These are phyloP conservation scores for Acrocyrtus sp. DNA, from an alignment of 2,888 invertebrate genomes.

Conservation along the genomic window DNA sequence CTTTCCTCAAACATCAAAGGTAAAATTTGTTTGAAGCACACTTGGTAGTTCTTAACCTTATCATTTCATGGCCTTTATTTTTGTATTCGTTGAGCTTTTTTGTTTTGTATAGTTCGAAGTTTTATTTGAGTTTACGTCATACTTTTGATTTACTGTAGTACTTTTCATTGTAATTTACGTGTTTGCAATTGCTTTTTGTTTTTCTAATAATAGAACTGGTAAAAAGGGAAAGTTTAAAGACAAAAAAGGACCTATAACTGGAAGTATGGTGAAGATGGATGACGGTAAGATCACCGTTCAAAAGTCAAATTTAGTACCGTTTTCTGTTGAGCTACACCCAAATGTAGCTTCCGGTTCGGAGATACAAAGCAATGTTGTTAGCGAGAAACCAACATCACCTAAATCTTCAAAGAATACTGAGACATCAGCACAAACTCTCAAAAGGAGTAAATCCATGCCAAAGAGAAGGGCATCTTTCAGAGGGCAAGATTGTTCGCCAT, in stretches of 20 bases:
- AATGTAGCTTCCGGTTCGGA: conserved; percentile 27
- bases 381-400: conserved; percentile 4
- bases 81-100: too few species aligned
- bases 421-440: conserved; percentile 39
- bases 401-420: conserved; percentile 23
- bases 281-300: conserved; percentile 12
- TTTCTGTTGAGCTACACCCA: conserved; percentile 28
- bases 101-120: too few species aligned
- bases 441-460: conserved; percentile 62
- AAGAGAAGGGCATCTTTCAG: conserved; percentile 58
- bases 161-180: conserved; percentile 37
- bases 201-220: conserved; percentile 53
- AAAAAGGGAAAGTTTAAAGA: conserved; percentile 54
- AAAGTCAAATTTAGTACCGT: conserved; percentile 37
- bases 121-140: not conserved
- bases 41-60: too few species aligned
- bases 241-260: conserved; percentile 24
- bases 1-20: too few species aligned
- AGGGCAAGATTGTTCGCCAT: conserved; percentile 60
- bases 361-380: not conserved
- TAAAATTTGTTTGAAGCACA: too few species aligned
- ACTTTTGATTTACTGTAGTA: not conserved
- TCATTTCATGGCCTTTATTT: too few species aligned
- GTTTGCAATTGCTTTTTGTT: conserved; percentile 59
- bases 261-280: conserved; percentile 27